Conservation (phyloP, 2,888 invertebrate species). For the Andrena flavipes region DNA sequence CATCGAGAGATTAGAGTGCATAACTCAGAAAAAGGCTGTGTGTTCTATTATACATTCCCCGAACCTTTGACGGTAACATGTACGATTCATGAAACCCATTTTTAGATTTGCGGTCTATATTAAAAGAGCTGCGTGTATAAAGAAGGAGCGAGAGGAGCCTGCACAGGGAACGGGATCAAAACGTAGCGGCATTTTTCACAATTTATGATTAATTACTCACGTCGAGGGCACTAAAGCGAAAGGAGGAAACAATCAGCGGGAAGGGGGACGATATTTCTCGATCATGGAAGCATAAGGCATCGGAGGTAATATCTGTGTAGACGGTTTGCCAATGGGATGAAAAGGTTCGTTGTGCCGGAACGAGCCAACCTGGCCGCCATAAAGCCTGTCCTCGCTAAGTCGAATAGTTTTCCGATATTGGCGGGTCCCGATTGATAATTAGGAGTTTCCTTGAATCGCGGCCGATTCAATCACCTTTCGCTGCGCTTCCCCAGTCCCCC, state of each 20-base stretch:
- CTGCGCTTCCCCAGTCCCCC: slow-evolving; percentile 6
- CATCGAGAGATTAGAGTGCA: no score
- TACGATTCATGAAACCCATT: no score
- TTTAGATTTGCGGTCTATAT: background rate
- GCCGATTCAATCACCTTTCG: slow-evolving; percentile 75
- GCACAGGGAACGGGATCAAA: background rate
- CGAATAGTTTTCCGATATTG: slow-evolving; percentile 82
- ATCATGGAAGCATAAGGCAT: slow-evolving; percentile 50
- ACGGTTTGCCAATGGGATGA: slow-evolving; percentile 38
- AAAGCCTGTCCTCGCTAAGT: slow-evolving; percentile 70
- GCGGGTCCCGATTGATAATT: slow-evolving; percentile 76
- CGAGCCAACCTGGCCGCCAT: slow-evolving; percentile 16
- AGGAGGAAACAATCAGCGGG: background rate
- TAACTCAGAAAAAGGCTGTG: no score
- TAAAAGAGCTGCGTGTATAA: background rate
- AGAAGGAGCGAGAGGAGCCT: background rate
- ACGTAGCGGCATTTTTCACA: background rate
- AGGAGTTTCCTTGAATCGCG: slow-evolving; percentile 80
- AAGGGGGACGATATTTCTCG: slow-evolving; percentile 27
- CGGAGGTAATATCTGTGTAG: slow-evolving; percentile 49
- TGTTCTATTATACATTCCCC: no score
- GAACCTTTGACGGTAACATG: no score
- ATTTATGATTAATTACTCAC: slow-evolving; percentile 29
- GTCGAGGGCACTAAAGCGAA: background rate
- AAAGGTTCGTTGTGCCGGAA: slow-evolving; percentile 45